Percentiles rank a stretch among this genome's conserved stretches.
Conservation (phyloP, 1,140 invertebrate genomes). For the Lordiphosa collinella region DNA sequence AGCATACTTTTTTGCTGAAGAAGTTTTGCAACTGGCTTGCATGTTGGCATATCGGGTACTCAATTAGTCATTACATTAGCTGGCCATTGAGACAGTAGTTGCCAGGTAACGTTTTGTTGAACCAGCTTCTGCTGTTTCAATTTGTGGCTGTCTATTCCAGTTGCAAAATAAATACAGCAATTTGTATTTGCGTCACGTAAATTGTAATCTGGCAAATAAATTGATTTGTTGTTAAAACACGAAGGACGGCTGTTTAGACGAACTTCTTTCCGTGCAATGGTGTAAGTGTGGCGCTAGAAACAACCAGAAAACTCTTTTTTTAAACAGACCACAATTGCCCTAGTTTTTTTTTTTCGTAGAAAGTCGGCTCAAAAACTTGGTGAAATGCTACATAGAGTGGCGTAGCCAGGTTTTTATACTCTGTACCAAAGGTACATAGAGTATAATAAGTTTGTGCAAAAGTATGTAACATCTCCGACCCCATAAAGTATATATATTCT, state of each 20-base stretch:
- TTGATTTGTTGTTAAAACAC: slow-evolving; percentile 66
- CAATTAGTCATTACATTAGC: slow-evolving; percentile 54
- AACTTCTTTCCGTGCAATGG: slow-evolving; percentile 17
- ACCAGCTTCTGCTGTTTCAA: not conserved
- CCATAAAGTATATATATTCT: no score
- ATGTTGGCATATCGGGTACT: slow-evolving; percentile 39
- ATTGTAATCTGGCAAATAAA: slow-evolving; percentile 69
- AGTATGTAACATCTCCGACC: no score
- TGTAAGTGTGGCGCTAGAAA: not conserved
- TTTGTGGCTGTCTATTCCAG: slow-evolving; percentile 25
- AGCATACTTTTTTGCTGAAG: slow-evolving; percentile 1
- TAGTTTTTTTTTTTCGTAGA: no score
- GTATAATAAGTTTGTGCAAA: no score
- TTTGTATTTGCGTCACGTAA: slow-evolving; percentile 69
- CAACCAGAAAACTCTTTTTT: no score
- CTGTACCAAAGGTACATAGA: no score
- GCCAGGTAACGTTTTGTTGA: slow-evolving; percentile 41
- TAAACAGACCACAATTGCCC: no score
- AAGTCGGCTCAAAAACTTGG: no score
- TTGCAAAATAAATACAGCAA: slow-evolving; percentile 62
- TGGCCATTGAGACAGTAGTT: slow-evolving; percentile 38
- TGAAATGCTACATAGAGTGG: no score
- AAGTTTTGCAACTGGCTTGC: slow-evolving; percentile 10
- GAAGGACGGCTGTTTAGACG: slow-evolving; percentile 19
- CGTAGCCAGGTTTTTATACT: no score